phyloP scores from a whole-genome alignment of 1,140 invertebrate species.

The Lamellibrachia luymesi region DNA sequence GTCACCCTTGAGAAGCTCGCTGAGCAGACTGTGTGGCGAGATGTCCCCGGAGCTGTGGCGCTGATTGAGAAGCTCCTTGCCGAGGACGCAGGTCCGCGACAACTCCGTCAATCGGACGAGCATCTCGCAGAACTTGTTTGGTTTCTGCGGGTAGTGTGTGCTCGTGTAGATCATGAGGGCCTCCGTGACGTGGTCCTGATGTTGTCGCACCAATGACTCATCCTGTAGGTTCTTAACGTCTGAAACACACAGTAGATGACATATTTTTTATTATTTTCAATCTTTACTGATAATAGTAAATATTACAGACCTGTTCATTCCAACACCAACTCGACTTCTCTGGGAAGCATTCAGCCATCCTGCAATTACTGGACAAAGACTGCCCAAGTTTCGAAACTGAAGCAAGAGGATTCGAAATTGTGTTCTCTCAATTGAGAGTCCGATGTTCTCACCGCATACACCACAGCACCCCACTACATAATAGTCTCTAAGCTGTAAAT shows the following conservation, averaged over 20 bases:
- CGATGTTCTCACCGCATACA: too few relatives aligned
- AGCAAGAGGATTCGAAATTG: too few relatives aligned
- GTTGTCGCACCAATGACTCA: slow-evolving; percentile 84
- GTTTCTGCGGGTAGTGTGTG: slow-evolving; percentile 85
- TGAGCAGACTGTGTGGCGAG: slow-evolving; percentile 24
- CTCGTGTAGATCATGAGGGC: slow-evolving; percentile 89
- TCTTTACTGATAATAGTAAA: too few relatives aligned
- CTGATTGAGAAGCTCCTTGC: slow-evolving; percentile 24
- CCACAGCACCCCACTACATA: too few relatives aligned
- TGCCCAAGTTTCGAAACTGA: too few relatives aligned
- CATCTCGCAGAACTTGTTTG: slow-evolving; percentile 55
- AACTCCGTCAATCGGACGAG: slow-evolving; percentile 84
- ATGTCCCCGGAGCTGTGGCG: slow-evolving; percentile 19
- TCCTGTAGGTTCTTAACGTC: slow-evolving; percentile 90
- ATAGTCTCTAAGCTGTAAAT: too few relatives aligned
- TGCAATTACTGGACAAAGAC: too few relatives aligned
- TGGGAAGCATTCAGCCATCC: too few relatives aligned
- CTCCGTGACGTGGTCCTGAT: slow-evolving; percentile 90
- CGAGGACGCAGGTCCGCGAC: slow-evolving; percentile 19
- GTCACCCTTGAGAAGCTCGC: slow-evolving; percentile 29
- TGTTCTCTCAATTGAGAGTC: too few relatives aligned
- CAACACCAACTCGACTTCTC: too few relatives aligned
- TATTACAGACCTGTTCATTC: too few relatives aligned
- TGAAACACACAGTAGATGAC: slow-evolving; percentile 37
- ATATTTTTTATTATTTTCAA: neutral